Base-by-base conservation (phyloP, 2,888 invertebrate species). In the Calliphora vomitoria region DNA sequence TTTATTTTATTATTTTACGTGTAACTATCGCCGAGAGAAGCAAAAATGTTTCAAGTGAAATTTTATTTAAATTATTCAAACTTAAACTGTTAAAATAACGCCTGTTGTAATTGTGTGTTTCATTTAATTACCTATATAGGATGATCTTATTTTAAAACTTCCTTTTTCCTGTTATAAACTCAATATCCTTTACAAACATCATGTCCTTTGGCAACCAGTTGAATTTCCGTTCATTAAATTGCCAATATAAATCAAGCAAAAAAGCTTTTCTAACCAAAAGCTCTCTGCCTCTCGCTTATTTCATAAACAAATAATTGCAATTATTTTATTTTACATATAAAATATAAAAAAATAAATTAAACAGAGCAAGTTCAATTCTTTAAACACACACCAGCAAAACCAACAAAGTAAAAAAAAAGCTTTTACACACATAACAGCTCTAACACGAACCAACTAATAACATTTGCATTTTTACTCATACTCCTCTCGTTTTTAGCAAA, bases 331-430 rank as follows among this genome's bases (percentile, higher is more conserved):
- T 64, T 5, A 18, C 13, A 76, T 13, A 10, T 10, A 44, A 44
- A 44, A 44, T 44, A 64, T 38, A 69, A 79, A 35, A 35, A 2
- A n/a, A 58, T 80, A 25, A 62, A 53, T 81, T 64, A 68, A 82
- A 35, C 53, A 64, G 44, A 76, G 55, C 82, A 71, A 64, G 35
- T 83, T 75, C 68, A 75, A 60, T 31, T 72, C 8, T 11, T 13
- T n/a, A 0, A 47, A 11, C 10, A 64, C 20, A 50, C 41, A 75
- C 3, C 2, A 41, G 4, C 2, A 55, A 44, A 25, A 60, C 8
- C 13, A 25, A 25, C 25, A 25, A 60, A n/a, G n/a, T n/a, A n/a
- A n/a, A n/a, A 18, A 72, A n/a, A 79, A 71, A 69, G 69, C 79
- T 71, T 69, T 71, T 35, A 58, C 25, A 35, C 20, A 76, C 31